phyloP scores from a whole-genome alignment of 2,888 invertebrate genomes.

The Portevinia maculata region DNA sequence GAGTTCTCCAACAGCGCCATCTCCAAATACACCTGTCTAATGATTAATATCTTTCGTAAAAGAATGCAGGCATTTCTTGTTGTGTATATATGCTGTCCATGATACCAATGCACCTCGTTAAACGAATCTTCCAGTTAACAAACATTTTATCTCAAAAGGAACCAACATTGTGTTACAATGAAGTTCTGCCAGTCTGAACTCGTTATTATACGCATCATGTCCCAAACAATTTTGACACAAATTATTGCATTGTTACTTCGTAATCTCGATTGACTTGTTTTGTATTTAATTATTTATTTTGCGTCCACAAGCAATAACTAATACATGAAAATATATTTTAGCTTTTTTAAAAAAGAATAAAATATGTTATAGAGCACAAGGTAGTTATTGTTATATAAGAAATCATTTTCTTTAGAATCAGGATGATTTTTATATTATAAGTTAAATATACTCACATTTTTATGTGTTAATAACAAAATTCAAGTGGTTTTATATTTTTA shows the following conservation, averaged over 20 bases:
- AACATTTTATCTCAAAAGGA: background rate
- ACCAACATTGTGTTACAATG: slow-evolving; percentile 5
- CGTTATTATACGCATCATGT: slow-evolving; percentile 5
- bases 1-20: slow-evolving; percentile 56
- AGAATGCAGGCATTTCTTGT: slow-evolving; percentile 50
- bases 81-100: slow-evolving; percentile 37
- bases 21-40: slow-evolving; percentile 56
- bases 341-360: slow-evolving; percentile 16
- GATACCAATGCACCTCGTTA: slow-evolving; percentile 16
- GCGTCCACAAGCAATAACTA: slow-evolving; percentile 47
- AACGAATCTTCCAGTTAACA: background rate
- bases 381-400: slow-evolving; percentile 34
- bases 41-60: background rate
- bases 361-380: slow-evolving; percentile 47
- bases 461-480: slow-evolving; percentile 42
- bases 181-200: background rate
- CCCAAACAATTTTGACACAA: slow-evolving; percentile 29
- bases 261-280: slow-evolving; percentile 17
- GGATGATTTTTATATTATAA: slow-evolving; percentile 44
- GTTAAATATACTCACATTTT: slow-evolving; percentile 47
- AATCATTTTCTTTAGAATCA: slow-evolving; percentile 25
- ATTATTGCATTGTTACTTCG: slow-evolving; percentile 11
- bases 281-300: slow-evolving; percentile 53
- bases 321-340: slow-evolving; percentile 26
- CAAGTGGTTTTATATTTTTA: background rate